A percentile compares a stretch with the other conserved stretches of the same genome.
Evolutionary conservation across 2,113 vertebrate genomes (phyloP).

Genomic region (Diphyllodes magnificus): DNA sequence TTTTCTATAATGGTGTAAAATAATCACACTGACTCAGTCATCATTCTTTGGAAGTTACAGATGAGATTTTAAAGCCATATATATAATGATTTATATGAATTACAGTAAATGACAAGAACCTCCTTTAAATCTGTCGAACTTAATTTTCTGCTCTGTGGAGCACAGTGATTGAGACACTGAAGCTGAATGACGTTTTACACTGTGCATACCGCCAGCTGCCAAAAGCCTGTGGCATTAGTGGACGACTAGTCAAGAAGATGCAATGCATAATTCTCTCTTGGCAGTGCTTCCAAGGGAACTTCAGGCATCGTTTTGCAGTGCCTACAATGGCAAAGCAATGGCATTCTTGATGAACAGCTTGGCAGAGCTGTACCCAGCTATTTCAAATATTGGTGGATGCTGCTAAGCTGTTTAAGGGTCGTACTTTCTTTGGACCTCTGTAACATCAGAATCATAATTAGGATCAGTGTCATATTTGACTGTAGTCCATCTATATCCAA

Average conservation of each 20-base stretch:
- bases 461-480: background rate
- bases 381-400: background rate
- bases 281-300: background rate
- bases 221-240: constrained; percentile 44
- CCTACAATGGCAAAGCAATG: background rate
- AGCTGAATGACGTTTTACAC: constrained; percentile 67
- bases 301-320: background rate
- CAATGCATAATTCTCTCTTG: constrained; percentile 38
- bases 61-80: constrained; percentile 49
- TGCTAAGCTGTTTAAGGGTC: background rate
- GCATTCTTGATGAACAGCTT: background rate
- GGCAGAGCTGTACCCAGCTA: background rate
- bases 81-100: constrained; percentile 62
- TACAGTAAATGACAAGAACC: constrained; percentile 56
- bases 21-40: background rate
- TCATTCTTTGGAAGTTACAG: constrained; percentile 14
- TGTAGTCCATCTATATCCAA: background rate
- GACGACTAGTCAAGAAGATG: constrained; percentile 40
- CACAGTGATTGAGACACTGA: constrained; percentile 64
- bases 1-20: background rate
- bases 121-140: constrained; percentile 69
- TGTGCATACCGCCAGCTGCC: constrained; percentile 47
- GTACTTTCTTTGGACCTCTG: background rate
- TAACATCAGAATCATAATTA: background rate
- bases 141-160: constrained; percentile 76